Base-by-base conservation (phyloP, 2,888 invertebrate genomes). In the Dichetophora obliterata region DNA sequence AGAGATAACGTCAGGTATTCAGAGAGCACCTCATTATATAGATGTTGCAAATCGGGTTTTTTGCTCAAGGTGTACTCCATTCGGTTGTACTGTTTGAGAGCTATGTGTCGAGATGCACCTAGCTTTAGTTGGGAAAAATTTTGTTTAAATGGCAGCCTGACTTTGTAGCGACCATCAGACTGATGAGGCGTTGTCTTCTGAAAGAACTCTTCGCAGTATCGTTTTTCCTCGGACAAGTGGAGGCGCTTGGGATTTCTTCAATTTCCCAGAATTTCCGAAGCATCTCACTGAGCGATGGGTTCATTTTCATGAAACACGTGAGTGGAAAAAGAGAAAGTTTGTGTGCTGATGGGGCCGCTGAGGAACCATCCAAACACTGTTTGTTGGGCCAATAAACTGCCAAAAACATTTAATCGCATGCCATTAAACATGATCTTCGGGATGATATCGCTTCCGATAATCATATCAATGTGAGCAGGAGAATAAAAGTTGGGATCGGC, bases 401-500 rank as follows among this genome's bases (percentile, higher is more conserved):
- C 37, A 8, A 37, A 37, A 37, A 37, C 8, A 8, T 37, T 37
- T 37, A 8, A 3, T 8, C 37, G 37, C 6, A 37, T 37, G 37
- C 37, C 37, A 5, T 37, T 37, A 8, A 68, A 24, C 4, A 68
- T 8, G 8, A 37, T 37, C 4, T 5, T 4, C 4, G 31, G 31
- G 5, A 31, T 31, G 5, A 31, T 31, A 31, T 31, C 31, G 31
- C 31, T 31, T 31, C 31, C 31, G 5, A 31, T 31, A 4, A 68
- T 14, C 4, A 68, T 37, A 24, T 43, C 68, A 14, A 77, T 66
- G 6, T 52, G 19, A 3, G 61, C 34, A 5, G 72, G 59, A 2
- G 19, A n/a, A 34, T 71, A 24, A 77, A 66, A n/a, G 72, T 8
- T 2, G 72, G 77, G n/a, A n/a, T n/a, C n/a, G n/a, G n/a, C n/a